A percentile compares a stretch with the other conserved stretches of the same genome.
Conservation (phyloP, 2,113 vertebrate species). For the Brienomyrus brachyistius region DNA sequence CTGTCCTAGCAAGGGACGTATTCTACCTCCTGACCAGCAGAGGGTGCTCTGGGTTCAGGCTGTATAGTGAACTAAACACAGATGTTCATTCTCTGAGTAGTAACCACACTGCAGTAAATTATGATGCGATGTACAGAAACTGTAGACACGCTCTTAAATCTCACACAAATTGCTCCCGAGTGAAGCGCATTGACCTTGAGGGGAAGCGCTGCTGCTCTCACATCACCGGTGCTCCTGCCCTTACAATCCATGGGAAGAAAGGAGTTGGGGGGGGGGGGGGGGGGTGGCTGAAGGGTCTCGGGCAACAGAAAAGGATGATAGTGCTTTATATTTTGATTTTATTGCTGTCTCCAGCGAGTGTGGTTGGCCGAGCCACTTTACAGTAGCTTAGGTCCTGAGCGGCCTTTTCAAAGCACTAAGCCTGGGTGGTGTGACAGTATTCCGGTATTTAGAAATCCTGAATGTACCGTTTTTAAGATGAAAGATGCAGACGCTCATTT, state of each 20-base stretch:
- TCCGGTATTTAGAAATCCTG: not conserved
- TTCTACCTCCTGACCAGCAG: conserved; percentile 33
- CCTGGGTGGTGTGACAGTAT: not conserved
- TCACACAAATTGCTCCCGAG: conserved; percentile 22
- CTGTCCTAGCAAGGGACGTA: not conserved
- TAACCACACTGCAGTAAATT: conserved; percentile 4
- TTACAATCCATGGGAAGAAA: not conserved
- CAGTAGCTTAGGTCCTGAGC: not conserved
- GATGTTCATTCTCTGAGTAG: not conserved
- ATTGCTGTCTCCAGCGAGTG: conserved; percentile 23
- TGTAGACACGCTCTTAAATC: conserved; percentile 29
- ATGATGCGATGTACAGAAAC: not conserved
- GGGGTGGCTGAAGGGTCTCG: not conserved
- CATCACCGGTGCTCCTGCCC: not conserved
- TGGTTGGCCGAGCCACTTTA: conserved; percentile 25
- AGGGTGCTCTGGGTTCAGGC: conserved; percentile 34
- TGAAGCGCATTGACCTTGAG: conserved; percentile 38
- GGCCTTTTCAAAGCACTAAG: not conserved
- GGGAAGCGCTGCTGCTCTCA: conserved; percentile 34
- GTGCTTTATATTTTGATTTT: conserved; percentile 24
- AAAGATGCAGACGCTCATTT: not conserved
- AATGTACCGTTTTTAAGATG: not conserved
- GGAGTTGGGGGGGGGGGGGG: not conserved
- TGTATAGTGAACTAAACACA: not conserved
- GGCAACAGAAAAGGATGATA: not conserved